Evolutionary conservation across 2,888 invertebrate genomes (phyloP).

Genomic region (Napeogenes inachia): DNA sequence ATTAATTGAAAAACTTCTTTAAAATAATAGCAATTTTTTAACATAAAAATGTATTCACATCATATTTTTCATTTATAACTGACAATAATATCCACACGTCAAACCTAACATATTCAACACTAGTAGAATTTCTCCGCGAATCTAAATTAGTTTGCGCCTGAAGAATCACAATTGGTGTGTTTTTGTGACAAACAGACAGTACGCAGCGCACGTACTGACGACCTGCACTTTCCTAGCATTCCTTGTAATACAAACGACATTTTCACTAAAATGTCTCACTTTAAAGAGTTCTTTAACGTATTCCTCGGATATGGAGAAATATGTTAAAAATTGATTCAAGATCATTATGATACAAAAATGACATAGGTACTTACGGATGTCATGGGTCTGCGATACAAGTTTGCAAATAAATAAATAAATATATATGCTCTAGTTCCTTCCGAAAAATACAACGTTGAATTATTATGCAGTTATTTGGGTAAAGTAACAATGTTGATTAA

Average conservation of each 20-base stretch:
- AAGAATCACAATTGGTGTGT: conserved; percentile 56
- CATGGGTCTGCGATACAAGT: no score
- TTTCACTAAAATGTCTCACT: conserved; percentile 9
- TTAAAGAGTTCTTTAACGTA: neutral
- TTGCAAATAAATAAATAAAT: no score
- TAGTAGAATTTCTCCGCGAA: conserved; percentile 54
- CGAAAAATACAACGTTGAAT: no score
- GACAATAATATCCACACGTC: neutral
- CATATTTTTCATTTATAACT: neutral
- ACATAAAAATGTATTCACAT: conserved; percentile 8
- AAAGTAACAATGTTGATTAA: no score
- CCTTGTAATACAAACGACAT: conserved; percentile 28
- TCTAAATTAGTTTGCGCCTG: conserved; percentile 61
- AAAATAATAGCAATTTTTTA: no score
- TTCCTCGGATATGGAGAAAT: neutral
- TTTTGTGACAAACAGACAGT: conserved; percentile 46
- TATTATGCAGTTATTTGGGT: no score
- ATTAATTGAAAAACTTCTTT: no score
- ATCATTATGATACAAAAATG: no score
- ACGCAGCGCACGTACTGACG: conserved; percentile 53
- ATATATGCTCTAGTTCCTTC: no score
- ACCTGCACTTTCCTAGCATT: conserved; percentile 61
- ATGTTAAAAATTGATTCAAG: neutral
- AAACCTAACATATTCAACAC: conserved; percentile 15
- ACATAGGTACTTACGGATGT: no score